Conservation (phyloP, 2,113 vertebrate genomes). For the Vidua chalybeata region DNA sequence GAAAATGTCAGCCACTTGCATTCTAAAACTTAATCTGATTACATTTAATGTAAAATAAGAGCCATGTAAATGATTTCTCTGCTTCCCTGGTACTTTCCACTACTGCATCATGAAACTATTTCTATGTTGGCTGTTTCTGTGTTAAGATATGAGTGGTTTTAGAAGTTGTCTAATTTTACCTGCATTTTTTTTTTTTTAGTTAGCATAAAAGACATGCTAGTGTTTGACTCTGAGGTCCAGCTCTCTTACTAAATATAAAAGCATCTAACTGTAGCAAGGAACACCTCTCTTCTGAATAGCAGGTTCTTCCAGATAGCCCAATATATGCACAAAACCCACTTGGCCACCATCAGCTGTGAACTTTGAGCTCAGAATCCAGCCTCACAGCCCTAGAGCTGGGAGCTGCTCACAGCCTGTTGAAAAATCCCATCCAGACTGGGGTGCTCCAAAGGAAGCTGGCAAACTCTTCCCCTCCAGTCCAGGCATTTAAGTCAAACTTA, state of each 20-base stretch:
- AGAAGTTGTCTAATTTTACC: background rate
- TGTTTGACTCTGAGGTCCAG: background rate
- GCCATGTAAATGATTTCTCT: background rate
- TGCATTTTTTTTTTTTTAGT: background rate
- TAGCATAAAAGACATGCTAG: background rate
- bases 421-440: background rate
- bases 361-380: background rate
- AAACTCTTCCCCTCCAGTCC: background rate
- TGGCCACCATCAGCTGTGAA: background rate
- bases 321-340: background rate
- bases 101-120: background rate
- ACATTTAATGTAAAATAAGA: background rate
- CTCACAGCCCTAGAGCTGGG: background rate
- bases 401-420: background rate
- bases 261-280: background rate
- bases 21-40: conserved; percentile 16
- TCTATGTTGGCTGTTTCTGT: background rate
- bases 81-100: background rate
- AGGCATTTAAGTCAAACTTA: background rate
- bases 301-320: background rate
- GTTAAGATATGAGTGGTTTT: background rate
- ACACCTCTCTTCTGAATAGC: background rate
- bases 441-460: background rate
- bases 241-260: background rate
- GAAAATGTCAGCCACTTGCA: background rate